Evolutionary conservation across 1,140 invertebrate species (phyloP).

Genomic region (Pogonus chalceus): DNA sequence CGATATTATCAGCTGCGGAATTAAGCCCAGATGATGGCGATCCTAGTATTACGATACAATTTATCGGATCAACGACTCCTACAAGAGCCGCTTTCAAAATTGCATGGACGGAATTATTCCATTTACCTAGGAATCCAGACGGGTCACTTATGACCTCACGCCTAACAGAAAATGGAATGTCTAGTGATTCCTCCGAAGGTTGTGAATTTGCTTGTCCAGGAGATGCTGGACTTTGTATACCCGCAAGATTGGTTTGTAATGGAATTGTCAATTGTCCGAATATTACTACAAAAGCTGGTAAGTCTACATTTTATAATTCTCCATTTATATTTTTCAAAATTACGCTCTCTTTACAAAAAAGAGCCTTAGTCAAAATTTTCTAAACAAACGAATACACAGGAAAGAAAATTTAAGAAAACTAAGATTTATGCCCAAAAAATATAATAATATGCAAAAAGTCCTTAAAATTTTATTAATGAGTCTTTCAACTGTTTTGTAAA

Average conservation of each 20-base stretch:
- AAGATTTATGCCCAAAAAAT: slow-evolving; percentile 32
- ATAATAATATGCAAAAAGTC: slow-evolving; percentile 41
- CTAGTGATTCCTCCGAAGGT: slow-evolving; percentile 30
- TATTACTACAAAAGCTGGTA: slow-evolving; percentile 29
- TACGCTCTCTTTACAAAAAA: too few relatives aligned
- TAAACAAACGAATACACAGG: too few relatives aligned
- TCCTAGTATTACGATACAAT: slow-evolving; percentile 35
- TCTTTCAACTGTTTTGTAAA: slow-evolving; percentile 13
- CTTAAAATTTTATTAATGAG: slow-evolving; percentile 25
- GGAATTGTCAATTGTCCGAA: slow-evolving; percentile 80
- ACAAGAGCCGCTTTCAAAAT: slow-evolving; percentile 74
- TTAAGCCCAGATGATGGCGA: slow-evolving; percentile 52
- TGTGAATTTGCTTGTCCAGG: slow-evolving; percentile 80
- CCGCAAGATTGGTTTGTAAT: slow-evolving; percentile 70
- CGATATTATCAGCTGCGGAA: slow-evolving; percentile 64
- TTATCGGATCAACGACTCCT: slow-evolving; percentile 54
- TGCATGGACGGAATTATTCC: slow-evolving; percentile 81
- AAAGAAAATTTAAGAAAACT: not conserved
- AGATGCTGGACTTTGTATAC: slow-evolving; percentile 69
- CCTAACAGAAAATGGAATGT: slow-evolving; percentile 48
- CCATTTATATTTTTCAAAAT: too few relatives aligned
- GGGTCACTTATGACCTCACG: slow-evolving; percentile 65
- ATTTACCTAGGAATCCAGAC: slow-evolving; percentile 69
- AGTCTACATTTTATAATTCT: too few relatives aligned
- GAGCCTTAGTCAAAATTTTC: too few relatives aligned